Evolutionary conservation across 1,140 invertebrate genomes (phyloP).

Genomic region (Apis laboriosa): DNA sequence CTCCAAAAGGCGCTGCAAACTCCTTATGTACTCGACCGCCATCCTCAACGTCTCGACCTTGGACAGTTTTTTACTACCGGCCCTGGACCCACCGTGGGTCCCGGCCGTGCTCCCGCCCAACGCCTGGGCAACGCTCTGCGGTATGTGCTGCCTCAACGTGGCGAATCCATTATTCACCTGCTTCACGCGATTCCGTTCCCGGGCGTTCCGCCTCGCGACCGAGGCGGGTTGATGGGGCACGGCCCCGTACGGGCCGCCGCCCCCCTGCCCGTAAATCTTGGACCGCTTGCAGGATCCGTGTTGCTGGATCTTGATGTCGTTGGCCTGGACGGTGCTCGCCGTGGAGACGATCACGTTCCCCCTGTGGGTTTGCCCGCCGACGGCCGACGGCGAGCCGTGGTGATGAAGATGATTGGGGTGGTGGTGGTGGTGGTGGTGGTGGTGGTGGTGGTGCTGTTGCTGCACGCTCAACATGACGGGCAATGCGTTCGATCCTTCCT

Average conservation of each 20-base stretch:
- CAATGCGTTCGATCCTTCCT: slow-evolving; percentile 43
- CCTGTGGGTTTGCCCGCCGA: slow-evolving; percentile 66
- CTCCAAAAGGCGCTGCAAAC: slow-evolving; percentile 91
- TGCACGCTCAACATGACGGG: slow-evolving; percentile 78
- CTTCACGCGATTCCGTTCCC: slow-evolving; percentile 96
- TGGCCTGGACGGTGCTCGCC: slow-evolving; percentile 57
- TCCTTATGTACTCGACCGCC: slow-evolving; percentile 96
- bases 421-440: slow-evolving; percentile 53
- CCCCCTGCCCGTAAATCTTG: slow-evolving; percentile 74
- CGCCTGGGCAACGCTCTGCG: slow-evolving; percentile 87
- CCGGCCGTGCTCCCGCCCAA: slow-evolving; percentile 78
- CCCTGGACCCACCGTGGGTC: slow-evolving; percentile 84
- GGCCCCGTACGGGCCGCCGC: slow-evolving; percentile 78
- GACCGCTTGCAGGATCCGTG: slow-evolving; percentile 70
- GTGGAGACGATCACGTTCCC: slow-evolving; percentile 76
- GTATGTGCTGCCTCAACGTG: slow-evolving; percentile 92
- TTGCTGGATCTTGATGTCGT: slow-evolving; percentile 58
- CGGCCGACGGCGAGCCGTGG: slow-evolving; percentile 45
- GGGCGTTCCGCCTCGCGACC: slow-evolving; percentile 94
- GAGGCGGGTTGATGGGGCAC: slow-evolving; percentile 87
- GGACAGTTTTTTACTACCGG: slow-evolving; percentile 90
- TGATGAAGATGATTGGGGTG: slow-evolving; percentile 38
- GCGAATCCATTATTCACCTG: slow-evolving; percentile 97
- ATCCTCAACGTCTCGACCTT: slow-evolving; percentile 97
- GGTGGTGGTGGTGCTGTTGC: slow-evolving; percentile 73